Conservation (phyloP, 2,888 invertebrate species). For the Drosophila mettleri region DNA sequence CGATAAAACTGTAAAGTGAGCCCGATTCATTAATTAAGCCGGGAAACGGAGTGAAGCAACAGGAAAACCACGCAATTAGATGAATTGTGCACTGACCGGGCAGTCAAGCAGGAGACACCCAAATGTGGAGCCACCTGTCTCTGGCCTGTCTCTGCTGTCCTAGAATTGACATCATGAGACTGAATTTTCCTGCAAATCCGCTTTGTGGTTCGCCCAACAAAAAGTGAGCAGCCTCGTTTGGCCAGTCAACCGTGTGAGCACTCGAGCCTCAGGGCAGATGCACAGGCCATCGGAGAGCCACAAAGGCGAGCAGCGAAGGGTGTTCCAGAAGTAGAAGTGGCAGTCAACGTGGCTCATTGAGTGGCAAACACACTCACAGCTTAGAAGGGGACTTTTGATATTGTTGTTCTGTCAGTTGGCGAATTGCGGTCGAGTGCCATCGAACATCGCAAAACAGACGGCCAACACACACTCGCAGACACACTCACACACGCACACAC, state of each 20-base stretch:
- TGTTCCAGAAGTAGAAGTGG: constrained; percentile 24
- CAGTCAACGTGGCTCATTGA: constrained; percentile 44
- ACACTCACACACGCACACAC: constrained; percentile 15
- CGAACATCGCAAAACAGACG: constrained; percentile 46
- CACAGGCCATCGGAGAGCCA: background rate
- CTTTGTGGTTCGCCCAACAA: constrained; percentile 37
- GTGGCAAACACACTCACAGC: constrained; percentile 41
- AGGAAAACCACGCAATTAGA: constrained; percentile 52
- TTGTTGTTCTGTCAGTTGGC: constrained; percentile 33
- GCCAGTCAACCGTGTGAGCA: constrained; percentile 53
- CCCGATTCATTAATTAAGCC: constrained; percentile 52
- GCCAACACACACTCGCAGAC: constrained; percentile 14
- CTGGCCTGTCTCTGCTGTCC: constrained; percentile 2
- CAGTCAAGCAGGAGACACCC: constrained; percentile 2
- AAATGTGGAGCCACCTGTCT: constrained; percentile 13
- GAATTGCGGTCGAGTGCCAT: constrained; percentile 73
- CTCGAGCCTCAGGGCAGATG: background rate
- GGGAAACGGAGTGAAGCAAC: constrained; percentile 44
- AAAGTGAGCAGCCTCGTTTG: constrained; percentile 56
- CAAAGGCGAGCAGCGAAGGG: constrained; percentile 4
- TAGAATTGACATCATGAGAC: constrained; percentile 34
- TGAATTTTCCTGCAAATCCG: constrained; percentile 21
- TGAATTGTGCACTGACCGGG: constrained; percentile 13
- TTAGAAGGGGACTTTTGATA: constrained; percentile 26
- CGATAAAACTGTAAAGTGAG: constrained; percentile 60